Base-by-base conservation (phyloP, 2,797 vertebrate species). In the Sebastes paucispinis region DNA sequence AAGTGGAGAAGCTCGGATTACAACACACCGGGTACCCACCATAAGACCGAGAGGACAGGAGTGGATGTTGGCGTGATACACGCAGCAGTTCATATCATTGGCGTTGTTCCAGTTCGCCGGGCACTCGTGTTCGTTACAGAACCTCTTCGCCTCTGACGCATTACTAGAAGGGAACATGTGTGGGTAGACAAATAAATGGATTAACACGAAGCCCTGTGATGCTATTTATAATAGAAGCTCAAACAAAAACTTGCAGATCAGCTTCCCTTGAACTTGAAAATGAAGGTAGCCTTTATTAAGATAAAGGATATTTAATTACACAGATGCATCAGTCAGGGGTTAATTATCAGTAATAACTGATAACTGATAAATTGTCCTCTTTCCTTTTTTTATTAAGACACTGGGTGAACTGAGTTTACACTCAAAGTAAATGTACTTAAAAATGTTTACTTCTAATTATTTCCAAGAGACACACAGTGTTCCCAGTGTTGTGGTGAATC, bases 71-170 rank as follows among this genome's bases (percentile, higher is more conserved):
- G 92, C 87, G 2, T 90, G 93, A 84, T 95, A 95, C 76, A 96
- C 86, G 3, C 93, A 96, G 77, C 88, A 89, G 86, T 96, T 97
- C 87, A 96, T 92, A 79, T 93, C 93, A 14, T 85, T 92, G 47
- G 95, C 92, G 31, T 84, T 94, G 82, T 96, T 96, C 94, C 94
- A 93, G 89, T 95, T 94, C 8, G 88, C 65, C 0, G 93, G 96
- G 68, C 95, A 95, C 32, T 95, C 89, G 25, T 95, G 86, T 62
- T 96, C 94, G 31, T 92, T 64, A 72, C 94, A 92, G 87, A 96
- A 95, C 32, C 88, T 79, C 83, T 94, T 95, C 39, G 94, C 94
- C 65, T 94, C 94, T 32, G 94, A 95, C 24, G 82, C 90, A 73
- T 95, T 89, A 54, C 92, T 94, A 60, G 20, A 63, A 25, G 32